Base-by-base conservation (phyloP, 2,797 vertebrate genomes). In the Parauchenoglanis punctatus region DNA sequence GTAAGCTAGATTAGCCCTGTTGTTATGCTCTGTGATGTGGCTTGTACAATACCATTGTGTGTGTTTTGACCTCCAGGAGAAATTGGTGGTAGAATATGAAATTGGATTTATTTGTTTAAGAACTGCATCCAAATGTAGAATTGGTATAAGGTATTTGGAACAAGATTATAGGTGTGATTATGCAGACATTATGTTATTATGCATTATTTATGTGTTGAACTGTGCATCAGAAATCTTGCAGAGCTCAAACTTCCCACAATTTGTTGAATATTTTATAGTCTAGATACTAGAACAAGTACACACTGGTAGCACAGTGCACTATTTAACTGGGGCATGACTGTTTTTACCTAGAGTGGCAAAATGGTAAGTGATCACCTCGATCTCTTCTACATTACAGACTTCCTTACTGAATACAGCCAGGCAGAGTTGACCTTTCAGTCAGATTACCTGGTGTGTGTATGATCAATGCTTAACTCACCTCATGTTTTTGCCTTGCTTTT, bases 151-250 rank as follows among this genome's bases (percentile, higher is more conserved):
- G 77, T 23, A 63, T 25, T 58, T 59, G 76, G 7, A 17, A 80
- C 10, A 59, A 81, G 58, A 46, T 61, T 44, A 61, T 12, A 46
- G 20, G 23, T 61, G 10, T 61, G 10, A 44, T 56, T 58, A 78
- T 58, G 76, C 75, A 78, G 15, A 78, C 76, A 80, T 80, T 59
- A 23, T 56, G 75, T 56, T 3, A 56, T 77, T 77, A 54, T 77
- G 75, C 2, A 77, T 77, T 77, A 77, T 77, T 77, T 56, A 75
- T 75, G n/a, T 77, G 15, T 77, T 77, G 54, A 78, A 58, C n/a
- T 78, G 17, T 23, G 76, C 17, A 31, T 17, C 49, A 3, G n/a
- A 49, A 52, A 54, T 76, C 13, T 28, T 76, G 25, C 73, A 76
- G 73, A 2, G 25, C 13, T 77, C 49, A 77, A 78, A 31, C 52